Base-by-base conservation (phyloP, 2,888 invertebrate genomes). In the Dromius quadrimaculatus region DNA sequence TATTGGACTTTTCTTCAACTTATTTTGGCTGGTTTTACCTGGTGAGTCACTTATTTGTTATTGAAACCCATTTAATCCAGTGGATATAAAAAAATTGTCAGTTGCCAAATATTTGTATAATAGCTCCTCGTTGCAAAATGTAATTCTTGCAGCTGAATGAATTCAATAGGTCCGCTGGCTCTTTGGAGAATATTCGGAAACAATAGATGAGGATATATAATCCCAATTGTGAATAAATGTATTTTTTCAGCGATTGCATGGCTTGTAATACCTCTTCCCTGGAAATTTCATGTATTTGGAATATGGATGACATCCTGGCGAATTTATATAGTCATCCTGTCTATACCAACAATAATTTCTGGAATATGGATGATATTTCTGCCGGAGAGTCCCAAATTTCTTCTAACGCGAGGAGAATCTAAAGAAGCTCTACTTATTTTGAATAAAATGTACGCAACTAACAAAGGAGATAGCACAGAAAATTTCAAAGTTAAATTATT, bases 351-450 rank as follows among this genome's bases (percentile, higher is more conserved):
- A 75, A 76, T 90, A 0, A 57, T 90, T 0, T 87, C 88, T 0
- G 85, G 89, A 0, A 36, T 88, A 0, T 84, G 88, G 9, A 81
- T 90, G 9, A 78, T 85, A 4, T 83, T 84, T 45, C 85, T 90
- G 9, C 92, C 93, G 0, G 94, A 94, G 78, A 94, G 92, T 73
- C 94, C 94, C 0, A 92, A 92, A 80, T 94, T 90, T 79, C 82
- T 90, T 41, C 84, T 89, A 36, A 87, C 89, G 0, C 87, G 86
- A 63, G 89, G 90, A 0, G 82, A 85, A 65, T 80, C 84, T 0
- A 85, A 87, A 0, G 84, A 85, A 41, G 89, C 92, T 0, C 77
- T 93, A 54, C 74, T 79, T 38, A 85, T 90, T 22, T 78, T 94
- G 32, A 84, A 84, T 65, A 78, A 77, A 1, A 89, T 93, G 72